Conservation (phyloP, 2,888 invertebrate genomes). For the Danaus chrysippus region DNA sequence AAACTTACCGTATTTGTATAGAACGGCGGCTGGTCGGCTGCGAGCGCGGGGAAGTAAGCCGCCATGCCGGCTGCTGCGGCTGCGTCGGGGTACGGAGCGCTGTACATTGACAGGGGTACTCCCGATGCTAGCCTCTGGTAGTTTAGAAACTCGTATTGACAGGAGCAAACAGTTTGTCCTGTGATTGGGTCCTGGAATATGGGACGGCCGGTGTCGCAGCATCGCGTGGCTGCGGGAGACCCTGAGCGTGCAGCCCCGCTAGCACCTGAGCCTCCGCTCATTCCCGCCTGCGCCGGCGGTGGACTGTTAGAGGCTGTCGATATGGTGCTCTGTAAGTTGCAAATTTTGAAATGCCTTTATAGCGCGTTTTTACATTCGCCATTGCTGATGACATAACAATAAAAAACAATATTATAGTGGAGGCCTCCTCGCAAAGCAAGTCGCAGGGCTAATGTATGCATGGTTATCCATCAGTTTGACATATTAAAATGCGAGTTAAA, state of each 20-base stretch:
- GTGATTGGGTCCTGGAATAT: constrained; percentile 94
- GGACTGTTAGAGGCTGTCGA: constrained; percentile 86
- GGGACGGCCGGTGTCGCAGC: constrained; percentile 95
- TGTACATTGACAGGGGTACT: constrained; percentile 89
- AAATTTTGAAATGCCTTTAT: constrained; percentile 79
- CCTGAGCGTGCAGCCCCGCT: constrained; percentile 76
- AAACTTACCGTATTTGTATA: constrained; percentile 90
- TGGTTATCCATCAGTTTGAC: constrained; percentile 41
- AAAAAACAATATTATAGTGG: constrained; percentile 34
- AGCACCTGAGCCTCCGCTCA: constrained; percentile 72
- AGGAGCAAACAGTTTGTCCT: constrained; percentile 93
- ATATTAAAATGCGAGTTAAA: constrained; percentile 31
- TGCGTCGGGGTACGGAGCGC: constrained; percentile 86
- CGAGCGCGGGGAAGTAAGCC: constrained; percentile 90
- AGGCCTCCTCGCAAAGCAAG: constrained; percentile 70
- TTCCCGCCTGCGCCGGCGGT: constrained; percentile 80
- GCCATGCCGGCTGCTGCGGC: constrained; percentile 88
- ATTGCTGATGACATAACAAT: constrained; percentile 44
- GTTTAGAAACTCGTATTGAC: constrained; percentile 92
- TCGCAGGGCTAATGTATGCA: constrained; percentile 58
- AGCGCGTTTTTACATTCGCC: constrained; percentile 74
- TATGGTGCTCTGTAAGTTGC: constrained; percentile 81
- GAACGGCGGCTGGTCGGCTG: constrained; percentile 91
- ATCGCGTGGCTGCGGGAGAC: constrained; percentile 80
- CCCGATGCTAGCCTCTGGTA: constrained; percentile 89